Evolutionary conservation across 1,140 invertebrate genomes (phyloP).

Genomic region (Cyrtorhinus lividipennis): DNA sequence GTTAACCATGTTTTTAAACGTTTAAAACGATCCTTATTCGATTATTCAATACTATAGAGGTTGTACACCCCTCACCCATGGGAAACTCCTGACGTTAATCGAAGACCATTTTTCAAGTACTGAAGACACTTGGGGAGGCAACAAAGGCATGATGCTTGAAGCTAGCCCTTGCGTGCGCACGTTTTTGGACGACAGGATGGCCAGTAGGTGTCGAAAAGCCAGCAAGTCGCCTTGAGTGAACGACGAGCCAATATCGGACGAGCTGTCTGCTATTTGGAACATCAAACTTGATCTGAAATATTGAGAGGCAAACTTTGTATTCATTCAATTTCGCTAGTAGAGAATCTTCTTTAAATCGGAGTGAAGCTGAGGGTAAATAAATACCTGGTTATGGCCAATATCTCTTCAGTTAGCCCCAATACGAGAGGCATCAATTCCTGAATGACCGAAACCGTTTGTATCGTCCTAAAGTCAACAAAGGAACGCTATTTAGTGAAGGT

Average conservation of each 20-base stretch:
- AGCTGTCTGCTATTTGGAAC: constrained; percentile 36
- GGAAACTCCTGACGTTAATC: constrained; percentile 35
- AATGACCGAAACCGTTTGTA: constrained; percentile 27
- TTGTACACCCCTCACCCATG: constrained; percentile 29
- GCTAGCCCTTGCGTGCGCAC: constrained; percentile 36
- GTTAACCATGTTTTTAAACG: not conserved
- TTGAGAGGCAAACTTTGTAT: too few relatives aligned
- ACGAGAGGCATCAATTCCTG: constrained; percentile 46
- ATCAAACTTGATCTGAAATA: constrained; percentile 37
- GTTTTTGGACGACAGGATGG: constrained; percentile 41
- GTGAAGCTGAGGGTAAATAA: not conserved
- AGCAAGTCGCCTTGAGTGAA: constrained; percentile 36
- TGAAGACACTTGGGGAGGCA: constrained; percentile 41
- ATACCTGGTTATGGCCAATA: constrained; percentile 33
- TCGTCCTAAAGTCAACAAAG: constrained; percentile 13
- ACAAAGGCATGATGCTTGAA: constrained; percentile 36
- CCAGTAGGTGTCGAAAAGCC: constrained; percentile 40
- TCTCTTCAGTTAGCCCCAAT: constrained; percentile 42
- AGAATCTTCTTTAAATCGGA: not conserved
- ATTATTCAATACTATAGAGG: not conserved
- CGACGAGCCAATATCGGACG: constrained; percentile 31
- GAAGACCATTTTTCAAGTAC: constrained; percentile 50
- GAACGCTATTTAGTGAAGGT: too few relatives aligned
- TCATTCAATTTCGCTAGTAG: not conserved
- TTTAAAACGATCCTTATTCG: too few relatives aligned